phyloP scores from a whole-genome alignment of 2,888 invertebrate genomes.

The Brachypalpus laphriformis region DNA sequence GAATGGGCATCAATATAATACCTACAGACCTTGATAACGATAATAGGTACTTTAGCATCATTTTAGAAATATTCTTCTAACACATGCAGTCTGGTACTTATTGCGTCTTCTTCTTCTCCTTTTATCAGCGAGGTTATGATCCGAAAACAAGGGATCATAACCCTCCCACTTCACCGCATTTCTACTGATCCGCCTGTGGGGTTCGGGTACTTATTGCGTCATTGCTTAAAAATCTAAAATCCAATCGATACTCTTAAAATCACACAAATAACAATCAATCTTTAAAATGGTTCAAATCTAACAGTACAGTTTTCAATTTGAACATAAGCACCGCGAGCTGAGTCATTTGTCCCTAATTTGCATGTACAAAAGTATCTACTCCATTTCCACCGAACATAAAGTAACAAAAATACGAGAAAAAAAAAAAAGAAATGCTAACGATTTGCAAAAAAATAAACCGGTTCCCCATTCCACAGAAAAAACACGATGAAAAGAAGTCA shows the following conservation, averaged over 20 bases:
- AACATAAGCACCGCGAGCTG: neutral
- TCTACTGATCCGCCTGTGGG: too few species aligned
- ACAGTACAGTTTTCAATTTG: conserved; percentile 4
- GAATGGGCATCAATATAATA: too few species aligned
- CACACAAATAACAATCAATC: neutral
- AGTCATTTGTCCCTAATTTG: conserved; percentile 46
- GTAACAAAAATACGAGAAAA: neutral
- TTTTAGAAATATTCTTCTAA: too few species aligned
- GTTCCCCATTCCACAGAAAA: conserved; percentile 63
- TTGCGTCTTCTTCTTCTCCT: too few species aligned
- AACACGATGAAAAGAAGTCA: conserved; percentile 57
- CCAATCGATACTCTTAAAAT: neutral
- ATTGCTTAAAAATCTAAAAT: neutral
- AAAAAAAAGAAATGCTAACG: conserved; percentile 55
- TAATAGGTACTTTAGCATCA: too few species aligned
- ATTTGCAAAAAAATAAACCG: conserved; percentile 65
- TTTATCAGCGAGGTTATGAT: too few species aligned
- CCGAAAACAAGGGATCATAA: too few species aligned
- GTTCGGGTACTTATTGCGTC: neutral
- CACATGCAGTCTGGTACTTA: too few species aligned
- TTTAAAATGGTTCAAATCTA: neutral
- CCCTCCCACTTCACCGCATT: too few species aligned
- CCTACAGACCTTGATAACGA: too few species aligned
- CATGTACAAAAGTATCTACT: conserved; percentile 24
- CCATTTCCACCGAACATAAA: neutral